phyloP scores from a whole-genome alignment of 1,140 invertebrate species.

The Conus betulinus region DNA sequence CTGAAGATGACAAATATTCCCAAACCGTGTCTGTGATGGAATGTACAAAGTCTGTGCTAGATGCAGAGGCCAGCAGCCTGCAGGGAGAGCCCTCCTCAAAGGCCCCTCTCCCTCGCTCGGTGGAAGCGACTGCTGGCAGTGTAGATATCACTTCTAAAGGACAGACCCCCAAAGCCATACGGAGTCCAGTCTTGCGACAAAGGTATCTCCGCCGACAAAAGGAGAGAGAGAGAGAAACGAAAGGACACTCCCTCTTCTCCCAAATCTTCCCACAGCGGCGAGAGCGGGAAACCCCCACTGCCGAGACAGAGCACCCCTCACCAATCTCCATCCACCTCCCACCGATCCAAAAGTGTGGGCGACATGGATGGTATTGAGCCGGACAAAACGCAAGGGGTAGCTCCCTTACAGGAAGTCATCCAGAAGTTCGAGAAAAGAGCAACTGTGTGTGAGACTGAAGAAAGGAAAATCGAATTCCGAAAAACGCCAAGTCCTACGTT shows the following conservation, averaged over 20 bases:
- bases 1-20: slow-evolving; percentile 45
- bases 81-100: background rate
- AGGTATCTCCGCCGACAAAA: slow-evolving; percentile 38
- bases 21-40: slow-evolving; percentile 50
- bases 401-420: slow-evolving; percentile 34
- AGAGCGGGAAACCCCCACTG: slow-evolving; percentile 47
- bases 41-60: slow-evolving; percentile 43
- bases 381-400: background rate
- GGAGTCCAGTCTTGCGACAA: slow-evolving; percentile 35
- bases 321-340: slow-evolving; percentile 39
- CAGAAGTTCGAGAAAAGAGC: slow-evolving; percentile 44
- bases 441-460: slow-evolving; percentile 49
- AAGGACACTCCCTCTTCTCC: slow-evolving; percentile 42
- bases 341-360: slow-evolving; percentile 47
- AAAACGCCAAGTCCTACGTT: slow-evolving; percentile 52
- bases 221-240: slow-evolving; percentile 42
- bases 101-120: background rate
- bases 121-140: background rate
- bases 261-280: slow-evolving; percentile 29
- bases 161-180: slow-evolving; percentile 6
- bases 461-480: slow-evolving; percentile 42
- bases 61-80: slow-evolving; percentile 9
- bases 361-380: slow-evolving; percentile 33
- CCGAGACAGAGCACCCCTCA: slow-evolving; percentile 41
- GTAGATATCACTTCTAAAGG: slow-evolving; percentile 11